Conservation (phyloP, 2,888 invertebrate genomes). For the Thysanoteuthis rhombus region DNA sequence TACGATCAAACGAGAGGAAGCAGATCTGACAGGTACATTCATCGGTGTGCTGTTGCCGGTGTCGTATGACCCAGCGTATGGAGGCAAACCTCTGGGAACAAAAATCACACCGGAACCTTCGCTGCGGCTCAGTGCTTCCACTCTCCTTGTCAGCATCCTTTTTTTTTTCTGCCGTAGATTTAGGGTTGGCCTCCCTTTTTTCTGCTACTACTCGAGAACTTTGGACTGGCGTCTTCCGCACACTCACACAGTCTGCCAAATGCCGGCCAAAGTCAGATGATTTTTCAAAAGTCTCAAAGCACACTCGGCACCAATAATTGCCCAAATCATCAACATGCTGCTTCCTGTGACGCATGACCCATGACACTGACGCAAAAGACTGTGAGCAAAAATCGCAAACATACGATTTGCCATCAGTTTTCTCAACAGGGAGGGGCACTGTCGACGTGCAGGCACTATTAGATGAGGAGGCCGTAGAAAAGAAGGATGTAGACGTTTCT, state of each 20-base stretch:
- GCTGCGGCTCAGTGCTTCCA: background rate
- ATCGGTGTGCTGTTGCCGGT: background rate
- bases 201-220: background rate
- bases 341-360: constrained; percentile 24
- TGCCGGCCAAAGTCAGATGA: constrained; percentile 17
- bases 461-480: background rate
- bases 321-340: background rate
- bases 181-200: background rate
- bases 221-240: background rate
- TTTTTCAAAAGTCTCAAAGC: background rate
- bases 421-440: background rate
- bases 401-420: background rate
- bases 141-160: background rate
- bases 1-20: background rate
- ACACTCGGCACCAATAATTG: constrained; percentile 14
- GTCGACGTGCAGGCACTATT: background rate
- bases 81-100: constrained; percentile 13
- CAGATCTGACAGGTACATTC: background rate
- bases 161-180: background rate
- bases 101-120: background rate
- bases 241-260: background rate
- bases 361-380: constrained; percentile 20
- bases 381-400: background rate
- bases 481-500: background rate
- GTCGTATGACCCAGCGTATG: constrained; percentile 1